phyloP scores from a whole-genome alignment of 2,888 invertebrate species.

The Conchocele bisecta region DNA sequence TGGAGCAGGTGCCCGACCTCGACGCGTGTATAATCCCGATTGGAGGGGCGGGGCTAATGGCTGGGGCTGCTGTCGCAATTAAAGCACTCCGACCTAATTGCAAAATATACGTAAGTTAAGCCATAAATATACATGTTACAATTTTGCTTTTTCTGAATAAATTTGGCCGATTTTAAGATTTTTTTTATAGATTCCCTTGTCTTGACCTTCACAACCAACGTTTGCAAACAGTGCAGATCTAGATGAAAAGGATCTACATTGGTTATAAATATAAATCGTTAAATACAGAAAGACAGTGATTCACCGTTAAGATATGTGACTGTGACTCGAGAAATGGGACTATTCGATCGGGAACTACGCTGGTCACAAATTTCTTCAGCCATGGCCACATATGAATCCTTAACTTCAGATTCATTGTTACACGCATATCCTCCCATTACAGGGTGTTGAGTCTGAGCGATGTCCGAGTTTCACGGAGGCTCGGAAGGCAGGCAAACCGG shows the following conservation, averaged over 20 bases:
- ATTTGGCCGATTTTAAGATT: neutral
- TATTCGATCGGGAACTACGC: too few species aligned
- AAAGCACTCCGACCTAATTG: conserved; percentile 93
- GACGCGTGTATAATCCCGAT: conserved; percentile 96
- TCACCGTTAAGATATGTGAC: too few species aligned
- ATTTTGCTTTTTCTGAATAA: neutral
- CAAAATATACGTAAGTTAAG: conserved; percentile 93
- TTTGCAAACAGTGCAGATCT: too few species aligned
- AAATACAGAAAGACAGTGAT: too few species aligned
- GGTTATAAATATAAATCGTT: neutral
- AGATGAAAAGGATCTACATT: too few species aligned
- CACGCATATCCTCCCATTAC: too few species aligned
- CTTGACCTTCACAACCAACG: neutral
- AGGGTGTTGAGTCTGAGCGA: conserved; percentile 95
- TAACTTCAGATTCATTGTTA: too few species aligned
- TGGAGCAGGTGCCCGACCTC: conserved; percentile 93
- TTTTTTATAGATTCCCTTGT: neutral
- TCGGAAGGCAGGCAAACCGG: conserved; percentile 88
- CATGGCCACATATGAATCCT: too few species aligned
- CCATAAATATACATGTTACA: too few species aligned
- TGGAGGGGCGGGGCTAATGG: conserved; percentile 96
- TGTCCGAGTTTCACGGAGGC: conserved; percentile 93
- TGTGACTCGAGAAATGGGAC: too few species aligned
- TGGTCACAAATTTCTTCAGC: too few species aligned
- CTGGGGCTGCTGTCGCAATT: conserved; percentile 94